A percentile compares a stretch with the other conserved stretches of the same genome.
Evolutionary conservation across 2,888 invertebrate genomes (phyloP).

Genomic region (Meiosimyza platycephala): DNA sequence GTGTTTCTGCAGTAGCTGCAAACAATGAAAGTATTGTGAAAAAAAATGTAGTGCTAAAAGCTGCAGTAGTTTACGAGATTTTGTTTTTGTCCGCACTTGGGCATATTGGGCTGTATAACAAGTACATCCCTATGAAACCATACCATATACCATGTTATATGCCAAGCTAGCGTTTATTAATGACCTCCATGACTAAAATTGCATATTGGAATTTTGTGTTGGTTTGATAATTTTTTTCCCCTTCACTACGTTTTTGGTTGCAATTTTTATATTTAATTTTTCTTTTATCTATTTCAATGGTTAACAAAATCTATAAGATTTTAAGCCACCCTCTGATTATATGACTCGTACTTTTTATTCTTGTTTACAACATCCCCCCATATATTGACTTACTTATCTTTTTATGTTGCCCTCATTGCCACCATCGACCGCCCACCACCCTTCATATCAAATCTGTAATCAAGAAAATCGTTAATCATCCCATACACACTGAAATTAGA

Average conservation of each 20-base stretch:
- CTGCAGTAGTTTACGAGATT: background rate
- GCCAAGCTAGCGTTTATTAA: conserved; percentile 8
- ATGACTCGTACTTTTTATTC: background rate
- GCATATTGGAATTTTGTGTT: conserved; percentile 27
- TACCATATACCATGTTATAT: too few relatives aligned
- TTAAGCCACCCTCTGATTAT: too few relatives aligned
- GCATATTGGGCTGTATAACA: too few relatives aligned
- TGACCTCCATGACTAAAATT: conserved; percentile 16
- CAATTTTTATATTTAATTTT: background rate
- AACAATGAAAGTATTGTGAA: background rate
- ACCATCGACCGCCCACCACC: too few relatives aligned
- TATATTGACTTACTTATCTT: conserved; percentile 2
- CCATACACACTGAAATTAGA: conserved; percentile 1
- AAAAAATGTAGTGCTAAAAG: background rate
- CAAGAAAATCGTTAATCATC: conserved; percentile 19
- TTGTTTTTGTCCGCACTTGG: too few relatives aligned
- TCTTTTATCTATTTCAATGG: too few relatives aligned
- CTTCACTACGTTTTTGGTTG: background rate
- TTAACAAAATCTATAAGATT: too few relatives aligned
- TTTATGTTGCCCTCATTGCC: background rate
- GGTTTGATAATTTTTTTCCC: background rate
- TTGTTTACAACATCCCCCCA: background rate
- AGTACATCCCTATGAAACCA: too few relatives aligned
- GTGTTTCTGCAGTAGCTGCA: background rate
- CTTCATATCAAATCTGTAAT: conserved; percentile 19